Base-by-base conservation (phyloP, 2,113 vertebrate genomes). In the Petromus typicus region DNA sequence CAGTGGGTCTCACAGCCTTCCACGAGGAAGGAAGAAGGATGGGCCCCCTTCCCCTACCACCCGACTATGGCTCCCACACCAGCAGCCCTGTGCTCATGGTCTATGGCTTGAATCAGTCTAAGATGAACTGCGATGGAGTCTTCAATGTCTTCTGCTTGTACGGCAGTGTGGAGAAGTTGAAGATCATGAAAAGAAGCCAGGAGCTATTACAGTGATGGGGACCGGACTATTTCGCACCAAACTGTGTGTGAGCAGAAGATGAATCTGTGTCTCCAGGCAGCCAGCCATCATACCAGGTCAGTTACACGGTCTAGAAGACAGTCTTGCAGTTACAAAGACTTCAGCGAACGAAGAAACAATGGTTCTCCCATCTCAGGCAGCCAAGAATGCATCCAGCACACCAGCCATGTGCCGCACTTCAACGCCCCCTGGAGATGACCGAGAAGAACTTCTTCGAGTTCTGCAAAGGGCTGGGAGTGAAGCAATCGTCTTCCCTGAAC, bases 111-210 rank as follows among this genome's bases (percentile, higher is more conserved):
- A 99, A 99, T 82, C 98, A 99, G 0, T 97, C 98, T 14, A 99
- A 99, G 98, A 98, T 99, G 98, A 99, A 99, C 78, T 99, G 99
- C 25, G 99, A 99, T 94, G 98, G 98, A 30, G 99, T 99, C 95
- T 99, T 99, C 98, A 99, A 99, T 96, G 98, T 99, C 93, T 99
- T 99, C 98, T 99, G 99, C 96, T 98, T 99, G 11, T 99, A 99
- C 25, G 99, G 99, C 86, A 99, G 99, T 34, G 99, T 99, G 69
- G 99, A 99, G 97, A 82, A 99, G 99, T 98, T 99, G 64, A 99
- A 99, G 95, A 99, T 99, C 95, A 99, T 99, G 99, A 99, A 99
- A 97, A 99, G 99, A 99, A 99, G 91, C 99, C 99, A 0, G 99
- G 99, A 11, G 99, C 99, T 0, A 99, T 99, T 57, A 99, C 99